These are phyloP conservation scores for Epiblema foenella DNA, from an alignment of 2,888 invertebrate species.

Conservation along the genomic window DNA sequence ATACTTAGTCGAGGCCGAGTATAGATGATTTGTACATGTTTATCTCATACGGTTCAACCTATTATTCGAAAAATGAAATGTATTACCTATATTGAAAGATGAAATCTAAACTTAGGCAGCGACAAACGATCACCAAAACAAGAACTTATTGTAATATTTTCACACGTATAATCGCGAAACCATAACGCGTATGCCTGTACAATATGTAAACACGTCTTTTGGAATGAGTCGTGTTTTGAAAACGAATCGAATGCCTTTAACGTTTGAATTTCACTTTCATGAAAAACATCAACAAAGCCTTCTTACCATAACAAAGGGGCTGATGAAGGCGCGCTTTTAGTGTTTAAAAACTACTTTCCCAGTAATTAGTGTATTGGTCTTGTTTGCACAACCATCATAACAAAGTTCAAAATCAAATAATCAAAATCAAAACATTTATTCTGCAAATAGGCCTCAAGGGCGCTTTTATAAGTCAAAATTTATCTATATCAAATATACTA, in stretches of 20 bases:
- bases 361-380: conserved; percentile 3
- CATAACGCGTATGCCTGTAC: neutral
- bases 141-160: neutral
- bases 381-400: conserved; percentile 3
- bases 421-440: too few species aligned
- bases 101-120: neutral
- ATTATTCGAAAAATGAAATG: neutral
- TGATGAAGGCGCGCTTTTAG: neutral
- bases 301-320: conserved; percentile 30
- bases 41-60: neutral
- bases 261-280: conserved; percentile 32
- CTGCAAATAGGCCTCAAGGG: too few species aligned
- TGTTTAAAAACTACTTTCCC: neutral
- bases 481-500: too few species aligned
- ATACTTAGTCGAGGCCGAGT: too few species aligned
- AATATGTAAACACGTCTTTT: conserved; percentile 15
- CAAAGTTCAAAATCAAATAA: neutral
- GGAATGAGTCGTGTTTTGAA: conserved; percentile 25
- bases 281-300: conserved; percentile 8
- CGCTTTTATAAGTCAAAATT: too few species aligned
- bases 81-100: neutral
- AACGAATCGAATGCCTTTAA: conserved; percentile 31
- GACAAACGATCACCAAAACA: neutral
- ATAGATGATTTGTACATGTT: too few species aligned
- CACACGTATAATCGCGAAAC: conserved; percentile 3